These are phyloP conservation scores for Cotesia vestalis DNA, from an alignment of 1,140 invertebrate species.

Conservation along the genomic window DNA sequence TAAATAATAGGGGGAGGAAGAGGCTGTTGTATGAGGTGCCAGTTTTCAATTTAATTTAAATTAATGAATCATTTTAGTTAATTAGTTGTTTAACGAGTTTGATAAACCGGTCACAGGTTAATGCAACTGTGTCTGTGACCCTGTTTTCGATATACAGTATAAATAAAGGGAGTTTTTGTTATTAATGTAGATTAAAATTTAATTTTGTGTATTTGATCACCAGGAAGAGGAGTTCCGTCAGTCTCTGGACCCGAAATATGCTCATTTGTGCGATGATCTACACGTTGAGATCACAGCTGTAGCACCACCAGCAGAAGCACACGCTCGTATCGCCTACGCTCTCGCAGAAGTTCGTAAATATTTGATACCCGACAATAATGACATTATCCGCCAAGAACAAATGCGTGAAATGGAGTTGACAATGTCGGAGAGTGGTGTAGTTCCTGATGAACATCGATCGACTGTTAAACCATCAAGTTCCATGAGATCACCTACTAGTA, in stretches of 20 bases:
- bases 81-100: neutral
- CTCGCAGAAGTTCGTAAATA: constrained; percentile 81
- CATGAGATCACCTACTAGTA: constrained; percentile 50
- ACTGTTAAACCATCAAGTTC: constrained; percentile 53
- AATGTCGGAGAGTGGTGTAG: constrained; percentile 57
- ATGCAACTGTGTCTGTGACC: neutral
- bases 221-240: constrained; percentile 89
- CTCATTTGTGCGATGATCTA: constrained; percentile 90
- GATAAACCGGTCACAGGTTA: too few relatives aligned
- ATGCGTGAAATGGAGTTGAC: constrained; percentile 75
- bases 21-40: neutral
- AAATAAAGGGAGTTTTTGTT: neutral
- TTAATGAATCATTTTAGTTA: constrained; percentile 5
- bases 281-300: constrained; percentile 92
- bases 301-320: constrained; percentile 89
- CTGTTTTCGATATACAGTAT: neutral
- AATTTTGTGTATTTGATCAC: constrained; percentile 37
- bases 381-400: constrained; percentile 82
- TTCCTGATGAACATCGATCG: constrained; percentile 51
- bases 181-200: neutral
- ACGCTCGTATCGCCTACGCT: constrained; percentile 89
- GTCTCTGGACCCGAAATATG: constrained; percentile 89
- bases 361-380: constrained; percentile 77
- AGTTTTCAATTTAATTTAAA: neutral
- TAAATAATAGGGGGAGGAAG: neutral